Evolutionary conservation across 1,140 invertebrate genomes (phyloP), one percentile per base, ranked within the genome.

Genomic region (Laupala kohalensis): DNA sequence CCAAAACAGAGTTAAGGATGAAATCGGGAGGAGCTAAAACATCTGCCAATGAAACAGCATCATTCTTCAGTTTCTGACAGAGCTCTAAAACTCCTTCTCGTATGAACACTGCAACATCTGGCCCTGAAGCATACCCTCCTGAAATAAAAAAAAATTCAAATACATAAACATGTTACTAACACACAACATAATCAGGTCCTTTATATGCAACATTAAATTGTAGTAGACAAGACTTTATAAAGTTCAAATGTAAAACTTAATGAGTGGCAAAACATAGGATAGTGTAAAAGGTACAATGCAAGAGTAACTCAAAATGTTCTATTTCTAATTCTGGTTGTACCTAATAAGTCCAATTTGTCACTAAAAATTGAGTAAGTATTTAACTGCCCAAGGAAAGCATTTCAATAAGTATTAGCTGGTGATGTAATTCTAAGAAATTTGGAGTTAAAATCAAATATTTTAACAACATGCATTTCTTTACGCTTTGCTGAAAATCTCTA

Each of bases 11-110:
- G 77, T 92, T 90, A 0, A 95, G 78, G 75, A 92, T 86, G 78
- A 91, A 95, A 84, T 97, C 95, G 19, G 92, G 89, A 2, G 94
- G 94, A 23, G 94, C 92, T 71, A 97, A 84, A 1, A 88, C 87
- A 84, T 97, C 95, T 1, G 89, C 89, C n/a, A 96, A 81, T 9
- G 88, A 77, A 13, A 95, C 86, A 9, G 90, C 87, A 73, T 96
- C 88, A 67, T 88, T 82, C 78, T 90, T 89, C 12, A 95, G 75
- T 65, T 82, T 78, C 1, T 77, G 73, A 77, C 90, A 90, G 25
- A 90, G 76, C 53, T 81, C 76, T 64, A 91, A 78, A 66, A 92
- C 88, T 25, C 80, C 83, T 74, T 85, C 80, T 73, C 89, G 83
- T 25, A 93, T 75, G 19, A 86, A 75, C 37, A 78, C 73, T 2